Base-by-base conservation (phyloP, 37 sponge, comb jelly and placozoan species). In the Crambe crambe region DNA sequence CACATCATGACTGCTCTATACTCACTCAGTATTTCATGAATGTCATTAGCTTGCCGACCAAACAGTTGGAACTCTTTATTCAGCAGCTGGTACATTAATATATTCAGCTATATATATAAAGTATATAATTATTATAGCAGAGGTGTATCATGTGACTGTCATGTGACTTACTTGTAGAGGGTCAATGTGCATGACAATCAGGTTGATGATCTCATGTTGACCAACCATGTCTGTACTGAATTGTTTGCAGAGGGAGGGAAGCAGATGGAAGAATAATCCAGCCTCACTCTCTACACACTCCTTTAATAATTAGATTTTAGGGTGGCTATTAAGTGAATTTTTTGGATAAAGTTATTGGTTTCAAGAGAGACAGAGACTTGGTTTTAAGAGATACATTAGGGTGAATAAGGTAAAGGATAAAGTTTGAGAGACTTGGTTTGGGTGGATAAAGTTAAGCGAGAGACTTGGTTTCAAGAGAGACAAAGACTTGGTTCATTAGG, bases 141-240 rank as follows among this genome's bases (percentile, higher is more conserved):
- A 18, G 54, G 54, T 18, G 15, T 51, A 51, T 51, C 15, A n/a
- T n/a, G n/a, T n/a, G n/a, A n/a, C n/a, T n/a, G n/a, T n/a, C n/a
- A n/a, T n/a, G n/a, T n/a, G n/a, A n/a, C n/a, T 6, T 47, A 92
- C 89, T 37, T 92, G 93, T 18, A 51, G 17, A 2, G 95, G 95
- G 42, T 90, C 87, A 57, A 87, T 75, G 37, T 84, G 84, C 1
- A 89, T 47, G 10, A 90, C 91, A 1, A 87, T 68, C 1, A 85
- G 60, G 22, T 77, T 25, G 27, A 94, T 37, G 21, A 94, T 37
- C 42, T 77, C 80, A 3, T 38, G 66, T n/a, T n/a, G 65, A 0
- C 88, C 88, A 0, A 80, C 54, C 40, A 90, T n/a, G 3, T 66
- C 75, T 5, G 69, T 67, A 27, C 57, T 47, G 63, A 90, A 87